Evolutionary conservation across 2,888 invertebrate species (phyloP), one percentile per base, ranked within the genome.

Genomic region (Polyommatus icarus): DNA sequence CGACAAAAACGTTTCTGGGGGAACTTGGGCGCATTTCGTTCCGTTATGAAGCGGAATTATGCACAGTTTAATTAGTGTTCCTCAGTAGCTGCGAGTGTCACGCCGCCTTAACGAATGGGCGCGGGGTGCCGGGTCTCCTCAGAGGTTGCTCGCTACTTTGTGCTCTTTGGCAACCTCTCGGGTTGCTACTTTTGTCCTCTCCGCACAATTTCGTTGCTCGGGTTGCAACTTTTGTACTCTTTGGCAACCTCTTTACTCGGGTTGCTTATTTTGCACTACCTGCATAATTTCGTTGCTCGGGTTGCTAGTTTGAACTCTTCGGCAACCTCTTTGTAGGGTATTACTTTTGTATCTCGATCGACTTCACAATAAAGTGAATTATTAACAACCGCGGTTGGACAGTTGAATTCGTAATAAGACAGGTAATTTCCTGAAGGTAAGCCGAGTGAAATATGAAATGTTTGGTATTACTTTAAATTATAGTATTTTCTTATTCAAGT

Each of bases 31-130:
- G 77, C 78, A 78, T 80, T 81, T 81, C 77, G 77, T 79, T 79
- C 77, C 78, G 80, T 79, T 80, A 76, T 77, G 77, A 77, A 79
- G 79, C 36, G 78, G 76, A 81, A 80, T 80, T 81, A 81, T 81
- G 80, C 81, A 80, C 79, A 79, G 80, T 81, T 80, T 80, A 81
- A 81, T 80, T 81, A 81, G 81, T 80, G 76, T 78, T 78, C 76
- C 78, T 76, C 78, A 77, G 80, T 78, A 59, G 78, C 77, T 80
- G 78, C 76, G 18, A 54, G 50, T 50, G 75, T 75, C 29, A 75
- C 54, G 50, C 15, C 20, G 46, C 24, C 46, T 46, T 73, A 75
- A 75, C 50, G 54, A 75, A 75, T 75, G 75, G 73, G 29, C 75
- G 7, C 10, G 46, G 73, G 73, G 24, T 50, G 24, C 10, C 4